Evolutionary conservation across 2,113 vertebrate species (phyloP).

Genomic region (Amphiprion ocellaris): DNA sequence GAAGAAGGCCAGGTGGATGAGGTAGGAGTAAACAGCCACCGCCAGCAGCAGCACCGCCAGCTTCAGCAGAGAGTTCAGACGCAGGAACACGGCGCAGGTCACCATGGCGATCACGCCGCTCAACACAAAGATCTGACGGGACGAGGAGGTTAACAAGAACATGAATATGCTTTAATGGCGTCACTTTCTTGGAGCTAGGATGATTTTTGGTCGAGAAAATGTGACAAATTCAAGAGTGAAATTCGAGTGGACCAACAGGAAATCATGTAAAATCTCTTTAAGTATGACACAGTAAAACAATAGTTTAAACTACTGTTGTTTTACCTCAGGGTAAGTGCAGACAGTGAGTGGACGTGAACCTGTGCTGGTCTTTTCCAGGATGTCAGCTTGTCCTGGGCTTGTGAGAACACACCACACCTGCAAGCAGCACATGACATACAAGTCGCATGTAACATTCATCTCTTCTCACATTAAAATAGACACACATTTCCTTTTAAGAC

Average conservation of each 20-base stretch:
- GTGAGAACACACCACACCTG: slow-evolving; percentile 93
- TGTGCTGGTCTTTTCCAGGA: slow-evolving; percentile 73
- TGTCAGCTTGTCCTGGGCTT: slow-evolving; percentile 87
- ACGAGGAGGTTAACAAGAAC: neutral
- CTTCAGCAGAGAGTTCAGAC: slow-evolving; percentile 95
- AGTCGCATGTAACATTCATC: neutral
- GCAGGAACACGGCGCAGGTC: slow-evolving; percentile 96
- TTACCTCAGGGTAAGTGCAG: slow-evolving; percentile 94
- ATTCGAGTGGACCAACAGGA: neutral
- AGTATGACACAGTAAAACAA: neutral
- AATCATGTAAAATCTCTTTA: neutral
- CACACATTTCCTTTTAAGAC: neutral
- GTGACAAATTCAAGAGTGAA: neutral
- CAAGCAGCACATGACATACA: slow-evolving; percentile 5
- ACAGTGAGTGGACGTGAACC: slow-evolving; percentile 74
- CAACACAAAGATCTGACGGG: slow-evolving; percentile 90
- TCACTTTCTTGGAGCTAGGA: neutral
- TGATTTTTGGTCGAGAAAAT: neutral
- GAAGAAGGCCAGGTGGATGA: slow-evolving; percentile 92
- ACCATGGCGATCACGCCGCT: slow-evolving; percentile 96
- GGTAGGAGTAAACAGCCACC: slow-evolving; percentile 89
- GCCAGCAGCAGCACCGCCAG: slow-evolving; percentile 92
- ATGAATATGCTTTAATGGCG: neutral
- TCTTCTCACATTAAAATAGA: neutral
- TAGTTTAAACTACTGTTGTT: neutral